A percentile compares a stretch with the other conserved stretches of the same genome.
Evolutionary conservation across 2,797 vertebrate species (phyloP).

Genomic region (Otolemur crassicaudatus): DNA sequence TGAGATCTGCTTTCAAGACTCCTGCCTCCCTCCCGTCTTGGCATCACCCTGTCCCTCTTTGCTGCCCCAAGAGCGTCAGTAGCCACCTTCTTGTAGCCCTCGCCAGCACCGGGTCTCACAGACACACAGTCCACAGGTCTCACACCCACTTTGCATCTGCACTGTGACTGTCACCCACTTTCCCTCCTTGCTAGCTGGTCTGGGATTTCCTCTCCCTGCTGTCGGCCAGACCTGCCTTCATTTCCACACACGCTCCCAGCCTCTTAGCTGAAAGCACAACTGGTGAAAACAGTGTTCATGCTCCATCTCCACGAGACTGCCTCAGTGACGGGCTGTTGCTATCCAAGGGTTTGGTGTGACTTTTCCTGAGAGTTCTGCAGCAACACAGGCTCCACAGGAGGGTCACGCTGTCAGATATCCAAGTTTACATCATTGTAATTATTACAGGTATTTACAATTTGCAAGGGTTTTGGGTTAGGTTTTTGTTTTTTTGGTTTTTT

Average conservation of each 20-base stretch:
- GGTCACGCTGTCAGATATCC: constrained; percentile 89
- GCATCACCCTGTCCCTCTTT: neutral
- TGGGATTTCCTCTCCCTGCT: neutral
- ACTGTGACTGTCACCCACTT: constrained; percentile 72
- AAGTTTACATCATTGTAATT: constrained; percentile 88
- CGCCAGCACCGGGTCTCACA: constrained; percentile 53
- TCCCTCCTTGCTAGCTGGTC: constrained; percentile 1
- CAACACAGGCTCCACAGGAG: constrained; percentile 73
- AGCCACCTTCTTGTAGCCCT: constrained; percentile 45
- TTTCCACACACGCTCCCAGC: constrained; percentile 69
- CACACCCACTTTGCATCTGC: constrained; percentile 70
- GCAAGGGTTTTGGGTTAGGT: constrained; percentile 84
- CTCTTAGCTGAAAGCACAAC: constrained; percentile 78
- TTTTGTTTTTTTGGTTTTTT: neutral
- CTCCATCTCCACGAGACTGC: constrained; percentile 66
- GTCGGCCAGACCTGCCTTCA: constrained; percentile 63
- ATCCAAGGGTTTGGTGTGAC: constrained; percentile 69
- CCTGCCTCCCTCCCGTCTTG: constrained; percentile 8
- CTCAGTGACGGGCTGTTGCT: constrained; percentile 31
- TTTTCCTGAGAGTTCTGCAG: constrained; percentile 72
- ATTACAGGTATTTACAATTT: constrained; percentile 86
- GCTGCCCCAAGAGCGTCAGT: constrained; percentile 60
- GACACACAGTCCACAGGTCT: constrained; percentile 66
- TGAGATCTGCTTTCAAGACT: constrained; percentile 74
- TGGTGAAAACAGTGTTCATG: constrained; percentile 71